Evolutionary conservation across 2,888 invertebrate species (phyloP).

Genomic region (Busseola fusca): DNA sequence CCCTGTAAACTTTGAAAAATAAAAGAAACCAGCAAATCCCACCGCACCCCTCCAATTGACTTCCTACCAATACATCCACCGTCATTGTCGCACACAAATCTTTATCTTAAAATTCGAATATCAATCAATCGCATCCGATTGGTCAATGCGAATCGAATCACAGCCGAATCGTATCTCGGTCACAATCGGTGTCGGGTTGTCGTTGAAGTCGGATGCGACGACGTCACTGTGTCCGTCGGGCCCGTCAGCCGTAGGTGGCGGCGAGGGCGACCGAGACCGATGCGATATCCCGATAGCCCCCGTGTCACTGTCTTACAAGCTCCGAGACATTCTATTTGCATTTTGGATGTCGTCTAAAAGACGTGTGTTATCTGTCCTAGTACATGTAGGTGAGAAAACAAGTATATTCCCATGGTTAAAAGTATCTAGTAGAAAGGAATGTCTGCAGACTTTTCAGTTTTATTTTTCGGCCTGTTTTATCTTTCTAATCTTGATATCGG

Average conservation of each 20-base stretch:
- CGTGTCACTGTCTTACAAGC: conserved; percentile 74
- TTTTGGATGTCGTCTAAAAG: conserved; percentile 72
- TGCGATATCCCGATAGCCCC: conserved; percentile 74
- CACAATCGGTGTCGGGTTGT: conserved; percentile 80
- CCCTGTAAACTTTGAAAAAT: conserved; percentile 25
- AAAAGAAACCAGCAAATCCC: conserved; percentile 30
- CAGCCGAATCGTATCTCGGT: conserved; percentile 77
- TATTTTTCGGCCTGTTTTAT: conserved; percentile 29
- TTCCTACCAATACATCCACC: conserved; percentile 51
- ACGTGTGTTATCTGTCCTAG: conserved; percentile 69
- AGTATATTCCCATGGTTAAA: conserved; percentile 62
- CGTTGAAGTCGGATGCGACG: conserved; percentile 63
- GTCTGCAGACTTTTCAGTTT: conserved; percentile 49
- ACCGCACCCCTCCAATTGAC: conserved; percentile 51
- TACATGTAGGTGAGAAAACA: conserved; percentile 62
- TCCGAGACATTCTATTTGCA: conserved; percentile 80
- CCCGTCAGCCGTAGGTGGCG: conserved; percentile 63
- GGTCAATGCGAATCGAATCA: conserved; percentile 76
- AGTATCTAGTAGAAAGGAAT: conserved; percentile 49
- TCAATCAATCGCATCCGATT: conserved; percentile 72
- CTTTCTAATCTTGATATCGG: conserved; percentile 34
- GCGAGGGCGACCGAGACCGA: conserved; percentile 56
- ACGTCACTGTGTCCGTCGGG: conserved; percentile 62
- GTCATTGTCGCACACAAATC: conserved; percentile 58
- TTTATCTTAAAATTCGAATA: conserved; percentile 71